Conservation (phyloP, 2,113 vertebrate species). For the Thamnaconus septentrionalis region DNA sequence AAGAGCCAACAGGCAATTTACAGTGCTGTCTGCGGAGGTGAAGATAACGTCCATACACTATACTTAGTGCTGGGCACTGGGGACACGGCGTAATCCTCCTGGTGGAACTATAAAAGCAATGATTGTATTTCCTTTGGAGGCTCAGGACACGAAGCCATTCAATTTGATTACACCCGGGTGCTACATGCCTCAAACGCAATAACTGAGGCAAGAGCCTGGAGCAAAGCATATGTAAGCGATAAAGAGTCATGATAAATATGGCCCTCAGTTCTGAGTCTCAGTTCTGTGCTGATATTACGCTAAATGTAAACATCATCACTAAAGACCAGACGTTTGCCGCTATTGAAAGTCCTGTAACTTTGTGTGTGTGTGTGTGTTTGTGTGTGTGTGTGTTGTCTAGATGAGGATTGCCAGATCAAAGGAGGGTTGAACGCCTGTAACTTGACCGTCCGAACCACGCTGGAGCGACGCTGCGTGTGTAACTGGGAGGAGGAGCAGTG, state of each 20-base stretch:
- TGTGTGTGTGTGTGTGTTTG: constrained; percentile 19
- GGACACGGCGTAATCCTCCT: background rate
- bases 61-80: background rate
- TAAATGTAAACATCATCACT: background rate
- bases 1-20: constrained; percentile 30
- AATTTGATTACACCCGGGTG: constrained; percentile 35
- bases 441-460: constrained; percentile 72
- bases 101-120: constrained; percentile 2
- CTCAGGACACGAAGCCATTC: constrained; percentile 10
- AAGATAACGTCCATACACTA: background rate
- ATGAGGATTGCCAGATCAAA: constrained; percentile 77
- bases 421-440: constrained; percentile 73
- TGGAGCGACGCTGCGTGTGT: constrained; percentile 78
- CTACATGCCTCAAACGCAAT: constrained; percentile 44
- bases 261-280: background rate
- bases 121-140: constrained; percentile 24
- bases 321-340: constrained; percentile 1
- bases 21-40: constrained; percentile 50
- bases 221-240: constrained; percentile 17
- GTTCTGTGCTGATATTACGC: background rate
- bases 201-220: constrained; percentile 41
- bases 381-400: constrained; percentile 69
- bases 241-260: background rate
- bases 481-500: constrained; percentile 69
- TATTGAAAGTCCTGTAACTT: constrained; percentile 52